Conservation (phyloP, 2,888 invertebrate species). For the Rapana venosa region DNA sequence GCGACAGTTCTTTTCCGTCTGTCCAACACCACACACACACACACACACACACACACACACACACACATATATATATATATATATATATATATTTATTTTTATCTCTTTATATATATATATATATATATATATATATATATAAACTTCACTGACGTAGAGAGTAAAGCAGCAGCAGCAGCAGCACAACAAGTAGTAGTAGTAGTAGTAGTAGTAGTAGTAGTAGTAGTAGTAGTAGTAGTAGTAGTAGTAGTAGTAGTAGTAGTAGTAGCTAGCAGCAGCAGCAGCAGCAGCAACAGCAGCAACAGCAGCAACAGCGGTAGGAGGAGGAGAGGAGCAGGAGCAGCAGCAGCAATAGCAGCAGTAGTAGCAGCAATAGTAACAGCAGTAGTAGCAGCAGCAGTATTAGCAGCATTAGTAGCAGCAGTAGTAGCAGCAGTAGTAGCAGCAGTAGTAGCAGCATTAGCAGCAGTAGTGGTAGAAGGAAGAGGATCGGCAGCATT, state of each 20-base stretch:
- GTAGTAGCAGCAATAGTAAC: too few relatives aligned
- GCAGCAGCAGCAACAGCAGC: too few relatives aligned
- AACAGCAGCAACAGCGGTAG: too few relatives aligned
- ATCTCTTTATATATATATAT: not conserved
- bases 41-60: not conserved
- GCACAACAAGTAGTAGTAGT: not conserved
- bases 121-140: not conserved
- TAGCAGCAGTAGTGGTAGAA: too few relatives aligned
- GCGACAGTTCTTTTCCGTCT: constrained; percentile 36
- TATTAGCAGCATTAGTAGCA: too few relatives aligned
- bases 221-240: not conserved
- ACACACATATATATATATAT: not conserved
- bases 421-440: too few relatives aligned
- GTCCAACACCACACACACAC: not conserved
- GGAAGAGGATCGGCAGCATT: too few relatives aligned
- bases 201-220: not conserved
- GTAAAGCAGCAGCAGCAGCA: not conserved
- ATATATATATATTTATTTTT: not conserved
- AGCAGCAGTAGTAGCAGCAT: too few relatives aligned
- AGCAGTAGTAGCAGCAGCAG: too few relatives aligned
- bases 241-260: not conserved
- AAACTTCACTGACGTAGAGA: not conserved
- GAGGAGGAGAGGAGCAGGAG: too few relatives aligned
- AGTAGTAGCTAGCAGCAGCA: too few relatives aligned
- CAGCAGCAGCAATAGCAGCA: too few relatives aligned